These are phyloP conservation scores for Sparus aurata DNA, from an alignment of 2,797 vertebrate species.

Conservation along the genomic window DNA sequence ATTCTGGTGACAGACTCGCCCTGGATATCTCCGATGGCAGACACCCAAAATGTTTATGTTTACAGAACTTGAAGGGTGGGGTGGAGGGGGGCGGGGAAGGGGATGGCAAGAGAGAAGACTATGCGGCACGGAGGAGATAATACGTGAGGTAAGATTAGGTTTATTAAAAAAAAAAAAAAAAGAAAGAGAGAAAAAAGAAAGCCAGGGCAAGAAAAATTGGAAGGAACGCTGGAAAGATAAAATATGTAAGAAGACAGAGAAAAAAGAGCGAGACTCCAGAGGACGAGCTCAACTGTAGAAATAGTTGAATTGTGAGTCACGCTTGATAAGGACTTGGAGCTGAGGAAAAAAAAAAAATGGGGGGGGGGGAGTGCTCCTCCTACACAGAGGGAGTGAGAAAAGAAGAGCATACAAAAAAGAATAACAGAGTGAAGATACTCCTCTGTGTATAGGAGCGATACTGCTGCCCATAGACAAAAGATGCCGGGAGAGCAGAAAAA, in stretches of 20 bases:
- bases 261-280: constrained; percentile 50
- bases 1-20: constrained; percentile 77
- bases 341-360: constrained; percentile 23
- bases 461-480: constrained; percentile 18
- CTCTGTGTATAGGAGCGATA: constrained; percentile 38
- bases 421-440: constrained; percentile 45
- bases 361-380: constrained; percentile 39
- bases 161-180: constrained; percentile 62
- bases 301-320: constrained; percentile 73
- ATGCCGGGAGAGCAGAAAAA: constrained; percentile 12
- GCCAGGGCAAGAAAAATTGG: constrained; percentile 48
- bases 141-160: constrained; percentile 67
- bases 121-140: constrained; percentile 46
- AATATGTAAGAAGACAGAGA: constrained; percentile 57
- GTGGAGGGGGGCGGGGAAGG: constrained; percentile 30
- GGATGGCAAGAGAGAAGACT: constrained; percentile 21
- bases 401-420: constrained; percentile 33
- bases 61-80: constrained; percentile 53
- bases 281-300: constrained; percentile 58
- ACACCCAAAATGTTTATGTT: constrained; percentile 78
- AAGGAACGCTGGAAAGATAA: constrained; percentile 64
- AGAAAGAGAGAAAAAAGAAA: constrained; percentile 33
- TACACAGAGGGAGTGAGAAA: constrained; percentile 50
- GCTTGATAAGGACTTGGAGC: constrained; percentile 69
- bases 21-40: constrained; percentile 76